Base-by-base conservation (phyloP, 2,888 invertebrate genomes). In the Agonopterix arenella region DNA sequence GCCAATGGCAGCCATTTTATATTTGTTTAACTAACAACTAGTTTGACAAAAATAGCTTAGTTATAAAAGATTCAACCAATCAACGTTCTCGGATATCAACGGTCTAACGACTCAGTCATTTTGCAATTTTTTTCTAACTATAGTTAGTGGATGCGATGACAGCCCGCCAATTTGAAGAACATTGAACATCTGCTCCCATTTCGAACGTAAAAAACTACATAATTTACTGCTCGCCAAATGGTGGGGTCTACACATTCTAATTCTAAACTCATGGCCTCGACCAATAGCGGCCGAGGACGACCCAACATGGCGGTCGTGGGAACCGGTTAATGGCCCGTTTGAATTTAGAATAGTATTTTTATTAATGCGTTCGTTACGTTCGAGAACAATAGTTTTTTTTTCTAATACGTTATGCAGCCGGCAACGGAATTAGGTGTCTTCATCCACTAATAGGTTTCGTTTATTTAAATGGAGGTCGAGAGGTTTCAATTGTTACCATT, bases 341-440 rank as follows among this genome's bases (percentile, higher is more conserved):
- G 86, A 86, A 86, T 86, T 88, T 86, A 88, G 84, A 88, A 88
- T 86, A 82, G 82, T 79, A 82, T 88, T 88, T 88, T 88, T 85
- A 82, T 77, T 79, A 81, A 78, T 77, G 74, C 73, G 71, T 48
- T 64, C 68, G 61, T 63, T 61, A 58, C 58, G 62, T 80, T 80
- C 68, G 71, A 76, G 77, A 80, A 83, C 81, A 80, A 85, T 84
- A 66, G 76, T 59, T 70, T 74, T 75, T 70, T 68, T 64, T 46
- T 45, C 28, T 52, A 52, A 47, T 52, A 46, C 50, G 43, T 48
- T 52, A 51, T 44, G 43, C 45, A 52, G 43, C n/a, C 40, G 40
- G 45, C 46, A 40, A 4, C 40, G 51, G 44, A 50, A 46, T 51
- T 48, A 51, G 44, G n/a, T 49, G 37, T 13, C 38, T 36, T 51